A percentile compares a stretch with the other conserved stretches of the same genome.
phyloP scores from a whole-genome alignment of 2,888 invertebrate genomes.

The Drosophila mettleri region DNA sequence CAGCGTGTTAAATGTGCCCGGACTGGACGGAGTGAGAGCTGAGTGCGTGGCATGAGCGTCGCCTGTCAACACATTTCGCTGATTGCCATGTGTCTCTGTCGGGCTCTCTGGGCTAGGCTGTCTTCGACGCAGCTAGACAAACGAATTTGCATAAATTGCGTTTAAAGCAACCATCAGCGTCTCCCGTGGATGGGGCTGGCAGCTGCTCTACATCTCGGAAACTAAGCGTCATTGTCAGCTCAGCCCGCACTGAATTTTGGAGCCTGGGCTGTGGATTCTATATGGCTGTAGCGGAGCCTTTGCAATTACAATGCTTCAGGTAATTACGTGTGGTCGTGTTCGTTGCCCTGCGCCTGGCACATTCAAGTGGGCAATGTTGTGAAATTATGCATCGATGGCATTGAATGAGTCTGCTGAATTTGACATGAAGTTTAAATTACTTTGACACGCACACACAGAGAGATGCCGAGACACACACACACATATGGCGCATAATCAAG shows the following conservation, averaged over 20 bases:
- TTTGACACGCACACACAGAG: constrained; percentile 50
- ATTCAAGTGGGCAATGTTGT: constrained; percentile 61
- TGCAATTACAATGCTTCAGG: constrained; percentile 78
- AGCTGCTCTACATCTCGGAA: constrained; percentile 27
- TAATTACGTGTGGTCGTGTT: constrained; percentile 71
- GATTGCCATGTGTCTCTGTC: constrained; percentile 66
- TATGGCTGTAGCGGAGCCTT: constrained; percentile 27
- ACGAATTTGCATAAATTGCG: constrained; percentile 77
- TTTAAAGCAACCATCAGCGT: constrained; percentile 59
- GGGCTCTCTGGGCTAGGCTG: constrained; percentile 10
- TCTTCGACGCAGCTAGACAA: constrained; percentile 55
- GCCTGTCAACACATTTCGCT: constrained; percentile 76
- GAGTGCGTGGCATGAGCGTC: constrained; percentile 1
- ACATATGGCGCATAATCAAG: constrained; percentile 68
- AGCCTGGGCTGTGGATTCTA: neutral
- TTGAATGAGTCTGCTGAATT: constrained; percentile 78
- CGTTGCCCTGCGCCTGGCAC: constrained; percentile 49
- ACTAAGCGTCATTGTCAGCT: constrained; percentile 61
- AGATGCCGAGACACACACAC: constrained; percentile 23
- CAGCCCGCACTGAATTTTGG: neutral
- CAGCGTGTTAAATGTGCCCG: constrained; percentile 73
- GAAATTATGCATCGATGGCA: constrained; percentile 82
- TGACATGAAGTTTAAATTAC: constrained; percentile 84
- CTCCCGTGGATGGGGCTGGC: neutral
- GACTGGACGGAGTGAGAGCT: constrained; percentile 46